Base-by-base conservation (phyloP, 2,113 vertebrate genomes). In the Onychostruthus taczanowskii region DNA sequence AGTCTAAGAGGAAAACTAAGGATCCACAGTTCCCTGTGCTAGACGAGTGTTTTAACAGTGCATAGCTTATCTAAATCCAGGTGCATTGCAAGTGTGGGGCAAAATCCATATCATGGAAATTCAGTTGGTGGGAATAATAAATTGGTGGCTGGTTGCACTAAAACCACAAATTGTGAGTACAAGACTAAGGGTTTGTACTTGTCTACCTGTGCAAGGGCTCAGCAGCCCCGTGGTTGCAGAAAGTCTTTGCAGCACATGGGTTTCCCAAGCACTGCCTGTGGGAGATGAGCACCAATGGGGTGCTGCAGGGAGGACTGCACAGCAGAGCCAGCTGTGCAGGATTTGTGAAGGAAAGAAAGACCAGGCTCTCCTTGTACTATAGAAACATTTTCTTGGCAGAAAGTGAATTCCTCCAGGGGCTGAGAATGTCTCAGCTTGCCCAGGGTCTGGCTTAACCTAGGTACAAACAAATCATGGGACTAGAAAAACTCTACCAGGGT, bases 261-360 rank as follows among this genome's bases (percentile, higher is more conserved):
- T 62, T 73, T 90, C 59, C 75, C 3, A 3, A 52, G 55, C 0
- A 0, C 33, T 47, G 53, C 43, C 39, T 28, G 17, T 3, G 2
- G 53, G 46, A 90, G 13, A 56, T 10, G 83, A 62, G 33, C 83
- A 59, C 30, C 7, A 4, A 4, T 5, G 49, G 50, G 14, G 55
- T 4, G 2, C 23, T 28, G 5, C 31, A 64, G 67, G 35, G 14
- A 64, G 20, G 17, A 50, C 39, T 8, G 14, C 3, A 0, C 4
- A 7, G 21, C 72, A 84, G 52, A 70, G 27, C 13, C 47, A 70
- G 13, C 41, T 2, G 0, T 10, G 47, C 0, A 1, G 44, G n/a
- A 10, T 85, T 76, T 76, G 11, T 33, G 6, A 2, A 31, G 41
- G 21, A 59, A 70, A 64, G 30, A 17, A 3, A 56, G 33, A 52